These are phyloP conservation scores for Cerastis leucographa DNA, from an alignment of 2,888 invertebrate genomes.

Conservation along the genomic window DNA sequence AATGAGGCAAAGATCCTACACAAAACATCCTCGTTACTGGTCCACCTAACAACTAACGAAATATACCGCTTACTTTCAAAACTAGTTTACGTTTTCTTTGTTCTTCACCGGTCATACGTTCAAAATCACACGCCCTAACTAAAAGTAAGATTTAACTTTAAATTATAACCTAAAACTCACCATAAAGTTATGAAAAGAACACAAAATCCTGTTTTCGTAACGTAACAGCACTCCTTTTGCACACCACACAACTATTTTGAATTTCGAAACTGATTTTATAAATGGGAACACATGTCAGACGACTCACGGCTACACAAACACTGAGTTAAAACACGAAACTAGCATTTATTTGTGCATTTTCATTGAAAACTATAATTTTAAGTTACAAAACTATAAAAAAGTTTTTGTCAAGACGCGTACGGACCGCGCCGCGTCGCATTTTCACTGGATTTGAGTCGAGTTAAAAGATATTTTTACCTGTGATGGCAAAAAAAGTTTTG, in stretches of 20 bases:
- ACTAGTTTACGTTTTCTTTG: slow-evolving; percentile 83
- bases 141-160: slow-evolving; percentile 38
- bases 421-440: slow-evolving; percentile 78
- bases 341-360: slow-evolving; percentile 55
- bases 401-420: slow-evolving; percentile 69
- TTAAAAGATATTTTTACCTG: slow-evolving; percentile 89
- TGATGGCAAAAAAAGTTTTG: slow-evolving; percentile 84
- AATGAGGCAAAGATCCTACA: slow-evolving; percentile 72
- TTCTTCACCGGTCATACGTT: slow-evolving; percentile 72
- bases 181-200: slow-evolving; percentile 74
- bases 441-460: slow-evolving; percentile 82
- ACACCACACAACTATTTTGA: slow-evolving; percentile 73
- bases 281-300: slow-evolving; percentile 70
- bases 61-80: slow-evolving; percentile 80
- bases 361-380: slow-evolving; percentile 64
- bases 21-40: slow-evolving; percentile 74
- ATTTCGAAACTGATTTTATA: slow-evolving; percentile 71
- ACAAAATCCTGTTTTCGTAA: slow-evolving; percentile 79
- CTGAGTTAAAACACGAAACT: slow-evolving; percentile 62
- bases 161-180: slow-evolving; percentile 73
- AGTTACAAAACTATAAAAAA: slow-evolving; percentile 59
- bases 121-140: slow-evolving; percentile 51
- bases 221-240: slow-evolving; percentile 77
- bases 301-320: slow-evolving; percentile 66
- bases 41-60: slow-evolving; percentile 71